phyloP scores from a whole-genome alignment of 1,140 invertebrate species.

The Megalonaias nervosa region DNA sequence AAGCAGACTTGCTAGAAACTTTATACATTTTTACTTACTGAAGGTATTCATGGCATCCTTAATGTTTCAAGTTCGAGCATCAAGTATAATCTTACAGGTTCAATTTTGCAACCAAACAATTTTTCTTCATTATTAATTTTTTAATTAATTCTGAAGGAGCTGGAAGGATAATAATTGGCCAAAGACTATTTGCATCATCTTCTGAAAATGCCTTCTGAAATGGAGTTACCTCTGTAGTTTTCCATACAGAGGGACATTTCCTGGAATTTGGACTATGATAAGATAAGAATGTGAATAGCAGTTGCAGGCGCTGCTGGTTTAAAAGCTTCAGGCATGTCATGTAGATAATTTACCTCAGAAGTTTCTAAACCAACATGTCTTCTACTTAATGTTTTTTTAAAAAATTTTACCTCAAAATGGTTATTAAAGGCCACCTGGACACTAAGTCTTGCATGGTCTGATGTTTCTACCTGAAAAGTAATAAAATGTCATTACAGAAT shows the following conservation, averaged over 20 bases:
- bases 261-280: not conserved
- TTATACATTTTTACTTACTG: too few relatives aligned
- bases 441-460: slow-evolving; percentile 67
- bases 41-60: too few relatives aligned
- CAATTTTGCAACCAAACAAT: too few relatives aligned
- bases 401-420: slow-evolving; percentile 59
- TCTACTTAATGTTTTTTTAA: not conserved
- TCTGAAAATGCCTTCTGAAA: too few relatives aligned
- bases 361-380: not conserved
- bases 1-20: too few relatives aligned
- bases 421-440: slow-evolving; percentile 66
- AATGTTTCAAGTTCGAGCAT: too few relatives aligned
- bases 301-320: not conserved
- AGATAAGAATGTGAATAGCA: not conserved
- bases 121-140: too few relatives aligned
- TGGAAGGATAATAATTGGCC: too few relatives aligned
- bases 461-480: slow-evolving; percentile 64
- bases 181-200: too few relatives aligned
- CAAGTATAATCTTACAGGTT: too few relatives aligned
- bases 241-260: not conserved
- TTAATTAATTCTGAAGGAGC: too few relatives aligned
- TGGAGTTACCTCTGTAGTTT: too few relatives aligned
- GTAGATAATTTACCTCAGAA: slow-evolving; percentile 20
- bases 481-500: slow-evolving; percentile 1
- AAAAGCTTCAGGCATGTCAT: slow-evolving; percentile 21